Conservation (phyloP, 2,888 invertebrate species). For the Dioctria linearis region DNA sequence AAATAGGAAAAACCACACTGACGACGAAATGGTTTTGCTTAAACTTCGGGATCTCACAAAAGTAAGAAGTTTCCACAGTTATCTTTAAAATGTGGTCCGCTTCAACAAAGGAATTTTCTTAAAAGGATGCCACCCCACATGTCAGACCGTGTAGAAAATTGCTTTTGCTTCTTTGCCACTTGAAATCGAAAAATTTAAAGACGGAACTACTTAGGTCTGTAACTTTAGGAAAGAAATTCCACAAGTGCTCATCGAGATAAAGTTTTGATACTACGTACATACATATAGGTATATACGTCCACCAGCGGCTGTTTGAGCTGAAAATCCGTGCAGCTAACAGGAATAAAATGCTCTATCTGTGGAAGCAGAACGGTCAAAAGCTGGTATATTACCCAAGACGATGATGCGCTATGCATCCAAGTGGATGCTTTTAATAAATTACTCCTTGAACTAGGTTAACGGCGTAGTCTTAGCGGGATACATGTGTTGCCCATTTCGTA, state of each 20-base stretch:
- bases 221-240: slow-evolving; percentile 18
- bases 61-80: too few species aligned
- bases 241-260: slow-evolving; percentile 20
- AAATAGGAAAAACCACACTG: too few species aligned
- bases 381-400: slow-evolving; percentile 13
- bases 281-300: too few species aligned
- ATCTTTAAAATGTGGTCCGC: too few species aligned
- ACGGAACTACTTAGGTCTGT: background rate
- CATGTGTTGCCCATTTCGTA: background rate
- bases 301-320: background rate
- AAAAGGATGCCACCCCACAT: background rate
- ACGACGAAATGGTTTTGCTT: too few species aligned
- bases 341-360: slow-evolving; percentile 8
- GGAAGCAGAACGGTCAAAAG: slow-evolving; percentile 18
- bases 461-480: background rate
- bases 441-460: background rate
- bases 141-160: slow-evolving; percentile 9
- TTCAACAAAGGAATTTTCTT: background rate
- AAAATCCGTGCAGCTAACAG: slow-evolving; percentile 8
- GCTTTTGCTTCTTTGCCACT: slow-evolving; percentile 21
- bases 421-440: slow-evolving; percentile 37
- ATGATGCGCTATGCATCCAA: slow-evolving; percentile 26
- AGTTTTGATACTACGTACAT: slow-evolving; percentile 17
- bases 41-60: too few species aligned
- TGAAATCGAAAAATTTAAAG: slow-evolving; percentile 16